These are phyloP conservation scores for Strigops habroptila DNA, from an alignment of 2,113 vertebrate species.

Conservation along the genomic window DNA sequence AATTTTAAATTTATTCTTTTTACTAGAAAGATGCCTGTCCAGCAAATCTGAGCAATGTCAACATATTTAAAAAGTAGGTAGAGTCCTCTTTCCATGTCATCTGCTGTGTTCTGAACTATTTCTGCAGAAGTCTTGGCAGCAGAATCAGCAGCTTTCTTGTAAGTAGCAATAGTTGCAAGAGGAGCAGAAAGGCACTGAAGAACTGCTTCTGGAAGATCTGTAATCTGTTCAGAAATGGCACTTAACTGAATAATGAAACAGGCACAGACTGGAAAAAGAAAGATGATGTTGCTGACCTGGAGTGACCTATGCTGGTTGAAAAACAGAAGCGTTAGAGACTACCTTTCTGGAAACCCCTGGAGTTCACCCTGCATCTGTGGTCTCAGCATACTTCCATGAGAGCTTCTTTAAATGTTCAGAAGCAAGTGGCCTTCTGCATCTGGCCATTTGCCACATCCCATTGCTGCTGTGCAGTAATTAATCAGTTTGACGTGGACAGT, in stretches of 20 bases:
- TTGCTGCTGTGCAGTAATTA: background rate
- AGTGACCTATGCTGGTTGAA: background rate
- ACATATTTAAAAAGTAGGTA: background rate
- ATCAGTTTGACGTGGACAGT: background rate
- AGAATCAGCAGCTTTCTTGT: background rate
- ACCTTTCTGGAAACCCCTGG: background rate
- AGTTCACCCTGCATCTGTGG: background rate
- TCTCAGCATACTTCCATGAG: background rate
- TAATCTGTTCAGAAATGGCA: background rate
- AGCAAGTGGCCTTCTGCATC: background rate
- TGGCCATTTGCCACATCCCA: background rate
- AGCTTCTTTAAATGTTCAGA: background rate
- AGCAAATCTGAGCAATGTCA: background rate
- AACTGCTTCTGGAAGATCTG: background rate
- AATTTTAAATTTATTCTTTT: background rate
- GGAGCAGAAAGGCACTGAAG: background rate
- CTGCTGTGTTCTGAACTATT: background rate
- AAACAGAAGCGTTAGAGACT: background rate
- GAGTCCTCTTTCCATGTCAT: background rate
- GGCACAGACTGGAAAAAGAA: background rate
- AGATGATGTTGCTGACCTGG: background rate
- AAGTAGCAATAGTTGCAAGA: background rate
- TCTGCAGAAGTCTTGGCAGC: background rate
- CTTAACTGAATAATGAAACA: background rate
- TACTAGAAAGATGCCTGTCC: background rate